Evolutionary conservation across 2,797 vertebrate genomes (phyloP).

Genomic region (Mastacembelus armatus): DNA sequence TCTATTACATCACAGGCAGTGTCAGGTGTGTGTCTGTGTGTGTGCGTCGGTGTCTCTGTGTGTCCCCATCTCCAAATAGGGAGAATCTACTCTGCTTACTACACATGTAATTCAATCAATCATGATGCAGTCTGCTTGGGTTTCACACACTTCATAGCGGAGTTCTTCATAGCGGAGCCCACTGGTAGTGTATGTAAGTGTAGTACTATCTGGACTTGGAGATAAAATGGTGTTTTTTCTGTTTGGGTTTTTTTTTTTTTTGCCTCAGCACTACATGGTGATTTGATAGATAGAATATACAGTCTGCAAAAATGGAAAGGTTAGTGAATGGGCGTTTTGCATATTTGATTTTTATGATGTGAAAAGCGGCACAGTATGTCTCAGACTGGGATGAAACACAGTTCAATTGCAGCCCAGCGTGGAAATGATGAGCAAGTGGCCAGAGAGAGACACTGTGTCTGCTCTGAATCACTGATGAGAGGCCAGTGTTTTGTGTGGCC

Average conservation of each 20-base stretch:
- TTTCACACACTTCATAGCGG: constrained; percentile 55
- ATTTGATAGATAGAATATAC: not conserved
- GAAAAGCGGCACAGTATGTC: not conserved
- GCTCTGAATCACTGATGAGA: constrained; percentile 44
- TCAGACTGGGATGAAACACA: not conserved
- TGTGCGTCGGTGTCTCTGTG: too few species aligned
- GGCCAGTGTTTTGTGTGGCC: constrained; percentile 54
- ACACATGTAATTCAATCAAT: constrained; percentile 55
- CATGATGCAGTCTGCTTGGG: constrained; percentile 54
- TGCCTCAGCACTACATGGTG: not conserved
- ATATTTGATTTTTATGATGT: constrained; percentile 1
- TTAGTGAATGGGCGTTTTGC: constrained; percentile 17
- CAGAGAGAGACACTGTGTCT: constrained; percentile 18
- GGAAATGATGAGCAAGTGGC: not conserved
- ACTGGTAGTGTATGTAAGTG: constrained; percentile 14
- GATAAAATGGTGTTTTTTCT: not conserved
- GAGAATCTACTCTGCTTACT: constrained; percentile 24
- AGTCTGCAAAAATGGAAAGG: constrained; percentile 5
- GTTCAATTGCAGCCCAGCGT: constrained; percentile 21
- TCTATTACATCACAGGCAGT: constrained; percentile 34
- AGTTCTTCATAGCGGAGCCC: constrained; percentile 21
- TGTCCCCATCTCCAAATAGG: too few species aligned
- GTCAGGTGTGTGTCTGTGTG: too few species aligned
- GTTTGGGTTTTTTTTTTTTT: not conserved
- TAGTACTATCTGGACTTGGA: not conserved